phyloP scores from a whole-genome alignment of 2,113 vertebrate species.

The Phoxinus phoxinus region DNA sequence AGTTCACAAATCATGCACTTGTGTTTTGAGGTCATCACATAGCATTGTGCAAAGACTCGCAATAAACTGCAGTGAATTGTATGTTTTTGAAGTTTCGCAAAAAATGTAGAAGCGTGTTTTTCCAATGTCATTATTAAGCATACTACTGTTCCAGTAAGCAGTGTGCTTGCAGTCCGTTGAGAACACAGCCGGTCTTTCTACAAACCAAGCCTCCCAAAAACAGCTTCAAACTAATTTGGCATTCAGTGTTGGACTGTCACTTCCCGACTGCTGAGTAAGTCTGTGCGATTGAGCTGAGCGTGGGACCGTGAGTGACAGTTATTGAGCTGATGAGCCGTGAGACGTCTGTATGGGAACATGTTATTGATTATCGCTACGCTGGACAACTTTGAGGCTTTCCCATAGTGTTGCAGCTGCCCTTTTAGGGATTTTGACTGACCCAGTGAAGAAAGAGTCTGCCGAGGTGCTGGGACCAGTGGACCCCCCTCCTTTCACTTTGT shows the following conservation, averaged over 20 bases:
- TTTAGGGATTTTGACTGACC: conserved; percentile 52
- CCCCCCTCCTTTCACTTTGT: conserved; percentile 37
- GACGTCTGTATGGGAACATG: conserved; percentile 45
- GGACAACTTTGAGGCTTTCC: conserved; percentile 51
- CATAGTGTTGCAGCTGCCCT: conserved; percentile 57
- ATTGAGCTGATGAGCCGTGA: conserved; percentile 68
- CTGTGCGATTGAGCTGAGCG: conserved; percentile 62
- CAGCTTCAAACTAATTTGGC: conserved; percentile 7
- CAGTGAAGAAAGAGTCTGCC: conserved; percentile 40
- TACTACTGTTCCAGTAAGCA: background rate
- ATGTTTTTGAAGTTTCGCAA: background rate
- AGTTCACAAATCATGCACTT: background rate
- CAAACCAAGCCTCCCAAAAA: background rate
- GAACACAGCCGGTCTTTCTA: background rate
- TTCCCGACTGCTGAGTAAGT: conserved; percentile 74
- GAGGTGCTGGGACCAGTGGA: conserved; percentile 17
- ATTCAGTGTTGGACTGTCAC: conserved; percentile 48
- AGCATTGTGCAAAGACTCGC: background rate
- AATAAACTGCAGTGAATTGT: background rate
- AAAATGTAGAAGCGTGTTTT: background rate
- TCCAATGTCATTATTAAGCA: background rate
- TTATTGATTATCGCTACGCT: conserved; percentile 53
- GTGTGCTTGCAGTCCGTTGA: background rate
- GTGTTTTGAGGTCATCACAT: background rate
- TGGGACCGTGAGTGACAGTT: conserved; percentile 74